phyloP scores from a whole-genome alignment of 2,797 vertebrate genomes.

The Leucoraja ocellata region DNA sequence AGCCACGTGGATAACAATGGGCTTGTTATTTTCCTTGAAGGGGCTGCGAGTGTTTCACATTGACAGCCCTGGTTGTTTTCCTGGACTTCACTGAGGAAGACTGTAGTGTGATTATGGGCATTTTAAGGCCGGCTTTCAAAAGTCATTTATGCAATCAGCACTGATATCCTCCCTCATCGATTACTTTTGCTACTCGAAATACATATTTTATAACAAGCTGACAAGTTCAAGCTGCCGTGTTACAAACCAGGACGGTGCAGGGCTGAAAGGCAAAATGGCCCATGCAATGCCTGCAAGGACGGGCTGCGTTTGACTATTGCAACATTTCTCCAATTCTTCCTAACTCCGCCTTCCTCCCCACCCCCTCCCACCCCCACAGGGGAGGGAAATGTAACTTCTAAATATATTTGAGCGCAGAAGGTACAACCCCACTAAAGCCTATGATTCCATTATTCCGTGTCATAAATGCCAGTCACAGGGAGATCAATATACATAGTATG shows the following conservation, averaged over 20 bases:
- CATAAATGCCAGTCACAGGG: conserved; percentile 46
- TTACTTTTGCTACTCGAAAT: conserved; percentile 30
- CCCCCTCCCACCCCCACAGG: not conserved
- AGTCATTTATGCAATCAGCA: conserved; percentile 34
- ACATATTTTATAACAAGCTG: conserved; percentile 36
- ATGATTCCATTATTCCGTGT: not conserved
- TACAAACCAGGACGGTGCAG: conserved; percentile 2
- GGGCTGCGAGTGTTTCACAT: not conserved
- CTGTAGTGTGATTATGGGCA: conserved; percentile 29
- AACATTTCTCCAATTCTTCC: not conserved
- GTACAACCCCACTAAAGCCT: not conserved
- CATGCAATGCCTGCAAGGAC: not conserved
- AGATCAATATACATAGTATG: conserved; percentile 67
- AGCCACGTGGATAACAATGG: conserved; percentile 12
- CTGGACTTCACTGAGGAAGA: not conserved
- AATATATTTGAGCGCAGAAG: not conserved
- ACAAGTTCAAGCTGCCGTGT: conserved; percentile 26
- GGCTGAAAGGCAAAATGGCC: not conserved
- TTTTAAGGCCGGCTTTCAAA: conserved; percentile 21
- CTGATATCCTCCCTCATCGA: conserved; percentile 35
- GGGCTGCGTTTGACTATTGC: not conserved
- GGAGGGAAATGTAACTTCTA: not conserved
- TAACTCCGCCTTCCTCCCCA: not conserved
- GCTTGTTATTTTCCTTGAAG: not conserved
- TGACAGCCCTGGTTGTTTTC: not conserved